Base-by-base conservation (phyloP, 2,888 invertebrate species). In the Cephus pygmeus region DNA sequence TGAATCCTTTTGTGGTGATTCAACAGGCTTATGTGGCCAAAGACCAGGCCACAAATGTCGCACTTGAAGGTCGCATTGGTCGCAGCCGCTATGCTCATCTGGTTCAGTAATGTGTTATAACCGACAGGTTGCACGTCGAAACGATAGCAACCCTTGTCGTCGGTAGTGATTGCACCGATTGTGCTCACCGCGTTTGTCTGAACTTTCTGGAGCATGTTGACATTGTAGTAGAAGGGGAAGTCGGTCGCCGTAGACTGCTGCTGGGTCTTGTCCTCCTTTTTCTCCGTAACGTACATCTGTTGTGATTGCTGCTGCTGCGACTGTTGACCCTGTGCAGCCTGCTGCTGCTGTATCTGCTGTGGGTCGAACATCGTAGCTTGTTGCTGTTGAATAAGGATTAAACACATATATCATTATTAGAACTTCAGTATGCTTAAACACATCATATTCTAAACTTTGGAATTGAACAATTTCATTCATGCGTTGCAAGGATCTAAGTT, bases 1-100 rank as follows among this genome's bases (percentile, higher is more conserved):
- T 96, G 96, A 88, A 96, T 95, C 84, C 96, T 94, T 92, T 97
- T 97, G 91, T 97, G 97, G 87, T 97, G 96, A 92, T 96, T 97
- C n/a, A 97, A 92, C 79, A 97, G 91, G 74, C 96, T 94, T 82
- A 97, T 93, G 89, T 97, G 97, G 1, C 96, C 96, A 91, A 97
- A 97, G 93, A 96, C 96, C 80, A 97, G 92, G 73, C 97, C 97
- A 88, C 97, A 97, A 12, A 97, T 95, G 91, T 97, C 97, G 92
- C 97, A 97, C 92, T 97, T 97, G 90, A 96, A 97, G 85, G 96
- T 96, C 35, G 97, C 96, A 88, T 96, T 96, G 30, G 96, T 91
- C 3, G 92, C 92, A 77, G 92, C 92, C 11, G 96, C 95, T 80
- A 97, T 93, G 86, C 96, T 96, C 96, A 97, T 97, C 91, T 97